Conservation (phyloP, 2,113 vertebrate genomes). For the Microcebus griseorufus region DNA sequence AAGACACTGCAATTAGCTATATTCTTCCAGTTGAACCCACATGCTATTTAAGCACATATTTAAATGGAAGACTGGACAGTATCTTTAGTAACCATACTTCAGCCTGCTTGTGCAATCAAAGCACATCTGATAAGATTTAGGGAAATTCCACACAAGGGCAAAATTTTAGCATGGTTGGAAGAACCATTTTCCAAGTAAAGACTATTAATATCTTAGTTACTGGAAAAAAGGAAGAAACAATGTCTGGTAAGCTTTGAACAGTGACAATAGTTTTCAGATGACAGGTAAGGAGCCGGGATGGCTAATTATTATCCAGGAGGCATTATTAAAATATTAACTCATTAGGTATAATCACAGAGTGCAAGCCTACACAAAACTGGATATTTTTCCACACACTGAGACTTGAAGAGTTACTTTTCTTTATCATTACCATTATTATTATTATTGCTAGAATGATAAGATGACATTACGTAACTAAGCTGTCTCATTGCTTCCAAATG, state of each 20-base stretch:
- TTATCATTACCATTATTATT: not conserved
- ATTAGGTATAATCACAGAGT: not conserved
- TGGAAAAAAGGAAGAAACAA: not conserved
- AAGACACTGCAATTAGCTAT: not conserved
- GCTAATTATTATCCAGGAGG: slow-evolving; percentile 33
- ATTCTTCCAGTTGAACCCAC: not conserved
- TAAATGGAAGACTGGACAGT: not conserved
- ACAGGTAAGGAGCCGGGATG: not conserved
- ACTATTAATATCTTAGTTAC: slow-evolving; percentile 8
- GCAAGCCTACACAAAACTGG: not conserved
- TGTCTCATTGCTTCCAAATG: not conserved
- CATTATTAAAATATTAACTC: slow-evolving; percentile 49
- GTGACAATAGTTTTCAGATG: slow-evolving; percentile 29
- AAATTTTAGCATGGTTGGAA: not conserved
- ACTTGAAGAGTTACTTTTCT: not conserved
- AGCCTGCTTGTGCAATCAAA: not conserved
- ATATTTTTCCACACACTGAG: not conserved
- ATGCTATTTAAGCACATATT: not conserved
- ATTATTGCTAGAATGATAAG: not conserved
- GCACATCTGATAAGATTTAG: not conserved
- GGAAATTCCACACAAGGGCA: not conserved
- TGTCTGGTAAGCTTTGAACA: not conserved
- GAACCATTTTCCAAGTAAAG: slow-evolving; percentile 1
- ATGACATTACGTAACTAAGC: not conserved
- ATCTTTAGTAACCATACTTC: not conserved